Base-by-base conservation (phyloP, 1,140 invertebrate genomes). In the Drosophila erecta region DNA sequence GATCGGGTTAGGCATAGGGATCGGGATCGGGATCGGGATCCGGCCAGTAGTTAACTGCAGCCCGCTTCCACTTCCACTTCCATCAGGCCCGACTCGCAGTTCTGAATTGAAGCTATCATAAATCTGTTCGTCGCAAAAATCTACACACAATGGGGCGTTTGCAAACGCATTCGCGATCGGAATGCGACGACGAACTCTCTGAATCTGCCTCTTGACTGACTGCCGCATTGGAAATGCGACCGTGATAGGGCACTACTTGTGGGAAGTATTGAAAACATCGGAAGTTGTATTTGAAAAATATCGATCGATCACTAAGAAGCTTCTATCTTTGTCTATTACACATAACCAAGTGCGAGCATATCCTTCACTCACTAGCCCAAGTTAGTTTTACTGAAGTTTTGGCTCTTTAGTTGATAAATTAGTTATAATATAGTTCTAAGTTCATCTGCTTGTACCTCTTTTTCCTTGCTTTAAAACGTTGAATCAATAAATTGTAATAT, bases 131-230 rank as follows among this genome's bases (percentile, higher is more conserved):
- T 83, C 75, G 81, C 81, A 81, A 87, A 87, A 90, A 90, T 90
- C 87, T 90, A 76, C 87, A 90, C 87, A 90, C 87, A 90, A 90
- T 90, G 87, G 87, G 84, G 84, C 85, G 84, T 87, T 87, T 89
- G 84, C 67, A 89, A 90, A 90, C 84, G 84, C 84, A 89, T 90
- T 89, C 84, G 80, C 60, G 80, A 83, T 89, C 85, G 80, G 84
- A 89, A 89, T 87, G 79, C 65, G 71, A 79, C 49, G 64, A 57
- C 53, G 46, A 64, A 62, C 72, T 60, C 72, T 75, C 58, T 76
- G 72, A 76, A 76, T 76, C 72, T 76, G 72, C 72, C 55, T 77
- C 41, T 66, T 76, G 72, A 76, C 60, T 76, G 71, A 75, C 72
- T 75, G 43, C 35, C 50, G 27, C 7, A 49, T 70, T 70, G 65